Percentiles rank a stretch among this genome's conserved stretches.
These are phyloP conservation scores for Belgica antarctica DNA, from an alignment of 2,888 invertebrate species.

Conservation along the genomic window DNA sequence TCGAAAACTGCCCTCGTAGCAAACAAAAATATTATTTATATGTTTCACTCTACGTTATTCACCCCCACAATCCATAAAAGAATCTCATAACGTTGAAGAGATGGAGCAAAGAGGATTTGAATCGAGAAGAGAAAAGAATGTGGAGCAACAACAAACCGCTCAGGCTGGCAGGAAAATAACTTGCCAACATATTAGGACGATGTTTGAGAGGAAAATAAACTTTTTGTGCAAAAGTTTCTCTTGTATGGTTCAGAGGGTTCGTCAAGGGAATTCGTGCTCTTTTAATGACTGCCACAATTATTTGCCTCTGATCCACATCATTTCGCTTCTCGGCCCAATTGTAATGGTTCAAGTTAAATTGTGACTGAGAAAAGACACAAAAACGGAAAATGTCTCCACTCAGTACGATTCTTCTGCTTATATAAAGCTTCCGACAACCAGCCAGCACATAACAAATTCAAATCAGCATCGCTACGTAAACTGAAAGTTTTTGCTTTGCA, in stretches of 20 bases:
- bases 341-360: conserved; percentile 11
- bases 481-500: too few species aligned
- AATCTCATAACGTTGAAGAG: conserved; percentile 7
- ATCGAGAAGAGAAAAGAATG: background rate
- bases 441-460: background rate
- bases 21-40: conserved; percentile 22
- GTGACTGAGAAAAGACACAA: conserved; percentile 1
- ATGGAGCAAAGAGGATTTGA: background rate
- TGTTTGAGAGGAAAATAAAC: conserved; percentile 12
- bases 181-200: conserved; percentile 1
- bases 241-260: background rate
- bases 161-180: conserved; percentile 10
- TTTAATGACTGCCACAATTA: background rate
- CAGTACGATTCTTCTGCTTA: background rate
- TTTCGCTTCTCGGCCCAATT: background rate
- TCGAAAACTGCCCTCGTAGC: conserved; percentile 15
- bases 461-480: background rate
- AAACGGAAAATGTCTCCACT: background rate
- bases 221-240: background rate
- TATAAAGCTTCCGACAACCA: background rate
- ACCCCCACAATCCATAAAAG: too few species aligned
- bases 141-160: conserved; percentile 3
- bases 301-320: background rate
- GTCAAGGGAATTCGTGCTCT: too few species aligned
- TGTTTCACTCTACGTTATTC: conserved; percentile 23